Base-by-base conservation (phyloP, 2,797 vertebrate genomes). In the Chromis chromis region DNA sequence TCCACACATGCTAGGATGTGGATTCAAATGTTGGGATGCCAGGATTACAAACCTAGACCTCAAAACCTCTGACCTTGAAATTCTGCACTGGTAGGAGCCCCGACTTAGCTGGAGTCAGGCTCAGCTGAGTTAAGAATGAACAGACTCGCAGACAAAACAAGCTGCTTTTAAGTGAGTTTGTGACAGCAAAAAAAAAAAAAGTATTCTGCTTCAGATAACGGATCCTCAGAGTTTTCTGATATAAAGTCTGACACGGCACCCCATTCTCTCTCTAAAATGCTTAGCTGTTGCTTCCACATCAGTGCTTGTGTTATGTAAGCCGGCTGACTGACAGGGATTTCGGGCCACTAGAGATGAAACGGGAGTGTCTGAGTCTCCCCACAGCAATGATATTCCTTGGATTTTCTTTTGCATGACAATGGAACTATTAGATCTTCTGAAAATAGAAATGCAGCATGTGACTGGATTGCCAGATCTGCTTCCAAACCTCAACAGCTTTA, bases 361-460 rank as follows among this genome's bases (percentile, higher is more conserved):
- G 2, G 59, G 67, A 69, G 50, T 14, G 17, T 70, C 36, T 56
- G 64, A 70, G 72, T 83, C 61, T 71, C 55, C 63, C 79, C 49
- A 6, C 19, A 57, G 58, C 46, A 53, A 16, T 62, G 40, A 74
- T 50, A 81, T 76, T 58, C 55, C 53, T 54, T 46, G 68, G 72
- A 85, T 76, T 81, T 67, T 53, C 42, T 73, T 74, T 70, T 56
- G 65, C 42, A 21, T 64, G 73, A 91, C 81, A 68, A 83, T 88
- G 55, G 49, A 82, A 61, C 61, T 42, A 52, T 63, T 65, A 74
- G 69, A 82, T 67, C 46, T 64, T 68, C 60, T 72, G 80, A 75
- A 84, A 86, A 82, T 83, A 85, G 69, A 63, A n/a, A 44, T 19
- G 12, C 59, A 21, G 53, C 55, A 31, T 65, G 56, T 53, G 68